Evolutionary conservation across 1,140 invertebrate species (phyloP).

Genomic region (Helicoverpa zea): DNA sequence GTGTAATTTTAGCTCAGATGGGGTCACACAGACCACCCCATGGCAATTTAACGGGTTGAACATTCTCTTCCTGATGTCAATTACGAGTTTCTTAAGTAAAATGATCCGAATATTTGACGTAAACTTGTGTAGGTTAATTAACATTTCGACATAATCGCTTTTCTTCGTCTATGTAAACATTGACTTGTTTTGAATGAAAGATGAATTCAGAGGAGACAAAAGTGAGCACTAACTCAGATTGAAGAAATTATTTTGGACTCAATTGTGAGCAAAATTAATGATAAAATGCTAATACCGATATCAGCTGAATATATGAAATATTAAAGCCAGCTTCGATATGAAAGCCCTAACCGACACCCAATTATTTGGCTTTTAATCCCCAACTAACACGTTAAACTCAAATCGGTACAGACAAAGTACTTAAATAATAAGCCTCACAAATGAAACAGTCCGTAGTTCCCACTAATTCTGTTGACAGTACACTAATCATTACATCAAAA

Average conservation of each 20-base stretch:
- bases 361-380: neutral
- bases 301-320: no score
- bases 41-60: slow-evolving; percentile 78
- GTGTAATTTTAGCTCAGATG: slow-evolving; percentile 81
- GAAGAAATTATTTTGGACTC: no score
- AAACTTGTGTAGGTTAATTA: slow-evolving; percentile 51
- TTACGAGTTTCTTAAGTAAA: slow-evolving; percentile 67
- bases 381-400: neutral
- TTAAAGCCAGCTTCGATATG: no score
- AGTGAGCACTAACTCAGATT: neutral
- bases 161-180: slow-evolving; percentile 37
- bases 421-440: slow-evolving; percentile 2
- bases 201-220: no score
- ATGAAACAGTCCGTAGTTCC: slow-evolving; percentile 6
- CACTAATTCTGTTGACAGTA: slow-evolving; percentile 47
- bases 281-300: no score
- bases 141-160: slow-evolving; percentile 41
- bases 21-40: slow-evolving; percentile 75
- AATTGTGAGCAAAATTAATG: no score
- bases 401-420: neutral
- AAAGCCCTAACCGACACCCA: no score
- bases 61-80: slow-evolving; percentile 67
- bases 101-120: slow-evolving; percentile 63
- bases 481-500: slow-evolving; percentile 54
- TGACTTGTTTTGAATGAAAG: slow-evolving; percentile 18